These are phyloP conservation scores for Egretta garzetta DNA, from an alignment of 2,113 vertebrate genomes.

Conservation along the genomic window DNA sequence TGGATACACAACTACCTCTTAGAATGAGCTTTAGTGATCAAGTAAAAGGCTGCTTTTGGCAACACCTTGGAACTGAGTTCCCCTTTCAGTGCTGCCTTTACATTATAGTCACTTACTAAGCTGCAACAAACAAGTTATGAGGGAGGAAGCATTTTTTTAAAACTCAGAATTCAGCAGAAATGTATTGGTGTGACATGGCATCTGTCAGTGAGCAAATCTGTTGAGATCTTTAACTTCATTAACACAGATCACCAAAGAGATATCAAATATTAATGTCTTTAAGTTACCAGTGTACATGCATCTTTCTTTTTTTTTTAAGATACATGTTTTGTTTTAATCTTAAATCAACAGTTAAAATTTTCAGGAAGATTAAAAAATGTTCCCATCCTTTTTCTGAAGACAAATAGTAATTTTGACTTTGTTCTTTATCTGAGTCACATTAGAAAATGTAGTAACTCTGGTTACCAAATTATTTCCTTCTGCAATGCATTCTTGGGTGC, in stretches of 20 bases:
- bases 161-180: background rate
- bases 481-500: background rate
- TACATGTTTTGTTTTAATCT: background rate
- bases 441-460: conserved; percentile 10
- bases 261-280: background rate
- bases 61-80: background rate
- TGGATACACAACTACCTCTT: background rate
- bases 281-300: background rate
- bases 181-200: background rate
- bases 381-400: background rate
- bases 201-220: background rate
- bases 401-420: background rate
- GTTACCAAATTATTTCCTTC: conserved; percentile 21
- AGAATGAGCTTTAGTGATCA: background rate
- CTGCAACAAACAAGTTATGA: background rate
- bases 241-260: background rate
- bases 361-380: background rate
- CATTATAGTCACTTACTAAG: background rate
- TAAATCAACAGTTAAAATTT: background rate
- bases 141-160: background rate
- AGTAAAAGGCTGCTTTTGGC: background rate
- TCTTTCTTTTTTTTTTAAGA: background rate
- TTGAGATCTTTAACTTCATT: background rate
- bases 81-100: background rate
- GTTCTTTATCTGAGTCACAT: conserved; percentile 7